Evolutionary conservation across 2,888 invertebrate genomes (phyloP), one percentile per base, ranked within the genome.

Genomic region (Coremacera marginata): DNA sequence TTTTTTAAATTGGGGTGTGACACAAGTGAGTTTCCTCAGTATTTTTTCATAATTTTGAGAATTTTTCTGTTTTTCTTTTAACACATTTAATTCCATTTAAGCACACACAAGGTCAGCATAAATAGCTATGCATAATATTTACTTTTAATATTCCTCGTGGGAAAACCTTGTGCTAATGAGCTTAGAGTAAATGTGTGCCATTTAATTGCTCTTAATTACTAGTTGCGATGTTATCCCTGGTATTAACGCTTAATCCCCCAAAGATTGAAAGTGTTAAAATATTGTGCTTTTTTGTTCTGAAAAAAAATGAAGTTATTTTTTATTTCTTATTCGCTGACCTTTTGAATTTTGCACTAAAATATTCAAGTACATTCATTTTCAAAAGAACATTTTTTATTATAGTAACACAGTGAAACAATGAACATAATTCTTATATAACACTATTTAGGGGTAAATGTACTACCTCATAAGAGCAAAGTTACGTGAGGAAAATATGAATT

Each of bases 31-130:
- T 22, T 16, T 9, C 14, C 14, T 44, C 44, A 14, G 44, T 44
- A 11, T 14, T 11, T 44, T 44, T 44, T 11, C 44, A 44, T 44
- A 44, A 44, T 44, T 44, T 44, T 44, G 14, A 11, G 3, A 44
- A 44, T 44, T 44, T 11, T 2, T 63, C 16, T 63, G 63, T 14
- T 31, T 34, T 31, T n/a, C 8, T 63, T 63, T 31, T 34, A 16
- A 9, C 49, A 34, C 49, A 68, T 68, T 49, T 68, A 25, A 68
- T 51, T 51, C 27, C 8, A 25, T 25, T 68, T 51, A 68, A 68
- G 27, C 34, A 14, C 51, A 34, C 51, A 68, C 68, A 68, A 68
- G 68, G 68, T 68, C 68, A 68, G 49, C 34, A n/a, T 49, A 51
- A 22, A 14, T 68, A 65, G 19, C 4, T 65, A 34, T n/a, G 19